phyloP scores from a whole-genome alignment of 2,888 invertebrate species.

The Amphipyra berbera region DNA sequence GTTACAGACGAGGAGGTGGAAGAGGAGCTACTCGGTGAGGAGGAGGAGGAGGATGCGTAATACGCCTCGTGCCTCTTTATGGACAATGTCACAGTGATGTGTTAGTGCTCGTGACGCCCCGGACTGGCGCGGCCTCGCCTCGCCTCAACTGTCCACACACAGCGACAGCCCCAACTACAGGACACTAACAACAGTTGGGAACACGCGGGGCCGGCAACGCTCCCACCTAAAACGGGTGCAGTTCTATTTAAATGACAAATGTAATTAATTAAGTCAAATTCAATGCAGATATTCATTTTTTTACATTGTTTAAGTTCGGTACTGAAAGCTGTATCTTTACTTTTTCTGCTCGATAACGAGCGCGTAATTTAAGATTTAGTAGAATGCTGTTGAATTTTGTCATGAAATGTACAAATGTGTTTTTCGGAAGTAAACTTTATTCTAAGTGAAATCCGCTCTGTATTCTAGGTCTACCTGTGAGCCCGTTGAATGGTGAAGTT shows the following conservation, averaged over 20 bases:
- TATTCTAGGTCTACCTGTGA: conserved; percentile 86
- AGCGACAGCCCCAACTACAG: conserved; percentile 69
- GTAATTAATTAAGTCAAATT: conserved; percentile 87
- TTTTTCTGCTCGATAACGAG: conserved; percentile 77
- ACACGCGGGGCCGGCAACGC: conserved; percentile 86
- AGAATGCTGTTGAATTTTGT: conserved; percentile 89
- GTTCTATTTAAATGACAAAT: conserved; percentile 89
- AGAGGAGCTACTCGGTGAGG: conserved; percentile 86
- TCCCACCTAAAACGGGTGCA: conserved; percentile 89
- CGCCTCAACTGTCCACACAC: conserved; percentile 82
- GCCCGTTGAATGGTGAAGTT: conserved; percentile 85
- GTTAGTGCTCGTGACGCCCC: conserved; percentile 88
- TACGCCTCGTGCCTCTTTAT: conserved; percentile 85
- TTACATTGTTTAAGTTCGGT: conserved; percentile 86
- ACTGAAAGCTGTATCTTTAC: conserved; percentile 84
- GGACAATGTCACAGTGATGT: conserved; percentile 90
- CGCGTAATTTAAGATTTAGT: conserved; percentile 85
- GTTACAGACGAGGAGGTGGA: conserved; percentile 88
- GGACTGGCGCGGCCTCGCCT: conserved; percentile 85
- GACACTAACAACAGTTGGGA: conserved; percentile 80
- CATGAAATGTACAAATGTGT: conserved; percentile 90
- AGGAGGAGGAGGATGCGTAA: conserved; percentile 90
- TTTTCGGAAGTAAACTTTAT: conserved; percentile 87
- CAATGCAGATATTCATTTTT: conserved; percentile 86
- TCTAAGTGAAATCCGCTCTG: conserved; percentile 86